A percentile compares a stretch with the other conserved stretches of the same genome.
Conservation (phyloP, 2,113 vertebrate species). For the Numida meleagris region DNA sequence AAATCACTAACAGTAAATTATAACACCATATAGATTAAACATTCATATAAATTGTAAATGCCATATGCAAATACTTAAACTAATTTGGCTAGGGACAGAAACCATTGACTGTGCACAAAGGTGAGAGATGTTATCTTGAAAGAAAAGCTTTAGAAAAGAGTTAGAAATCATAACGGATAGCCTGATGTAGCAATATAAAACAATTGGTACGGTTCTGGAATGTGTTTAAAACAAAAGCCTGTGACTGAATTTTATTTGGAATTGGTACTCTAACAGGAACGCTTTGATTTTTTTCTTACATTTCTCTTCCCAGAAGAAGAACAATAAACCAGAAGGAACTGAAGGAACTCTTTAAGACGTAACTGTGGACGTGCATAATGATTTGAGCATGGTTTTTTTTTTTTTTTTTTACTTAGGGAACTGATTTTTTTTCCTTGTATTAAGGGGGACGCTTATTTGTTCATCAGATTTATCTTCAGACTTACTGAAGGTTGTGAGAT, state of each 20-base stretch:
- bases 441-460: not conserved
- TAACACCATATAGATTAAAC: not conserved
- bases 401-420: not conserved
- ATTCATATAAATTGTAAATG: not conserved
- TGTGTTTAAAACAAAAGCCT: not conserved
- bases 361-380: not conserved
- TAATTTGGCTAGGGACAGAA: not conserved
- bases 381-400: not conserved
- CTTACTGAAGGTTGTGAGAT: not conserved
- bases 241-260: not conserved
- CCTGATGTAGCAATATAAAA: not conserved
- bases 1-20: not conserved
- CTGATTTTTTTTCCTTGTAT: not conserved
- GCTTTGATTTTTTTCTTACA: accelerated
- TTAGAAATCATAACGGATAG: not conserved
- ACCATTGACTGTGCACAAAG: not conserved
- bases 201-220: not conserved
- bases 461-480: not conserved
- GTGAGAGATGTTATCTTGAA: not conserved
- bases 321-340: not conserved
- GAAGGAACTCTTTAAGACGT: not conserved
- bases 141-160: not conserved
- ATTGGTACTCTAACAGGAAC: not conserved
- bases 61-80: not conserved
- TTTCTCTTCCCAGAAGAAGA: not conserved